A percentile compares a stretch with the other conserved stretches of the same genome.
Conservation (phyloP, 2,888 invertebrate species). For the Panorpa germanica region DNA sequence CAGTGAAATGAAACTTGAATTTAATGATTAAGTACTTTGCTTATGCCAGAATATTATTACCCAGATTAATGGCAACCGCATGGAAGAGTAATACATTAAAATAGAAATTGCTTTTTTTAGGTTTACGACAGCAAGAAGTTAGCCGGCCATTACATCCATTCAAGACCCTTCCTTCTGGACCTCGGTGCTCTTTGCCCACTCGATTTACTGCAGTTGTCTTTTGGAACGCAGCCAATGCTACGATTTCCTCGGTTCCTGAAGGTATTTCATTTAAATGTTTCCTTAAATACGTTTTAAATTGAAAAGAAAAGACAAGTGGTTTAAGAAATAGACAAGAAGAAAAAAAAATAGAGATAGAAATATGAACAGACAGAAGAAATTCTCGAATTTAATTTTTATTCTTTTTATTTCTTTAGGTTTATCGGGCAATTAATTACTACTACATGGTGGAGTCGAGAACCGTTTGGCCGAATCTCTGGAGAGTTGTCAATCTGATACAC, state of each 20-base stretch:
- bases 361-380: too few relatives aligned
- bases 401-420: conserved; percentile 40
- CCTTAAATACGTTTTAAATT: conserved; percentile 7
- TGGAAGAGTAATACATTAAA: too few relatives aligned
- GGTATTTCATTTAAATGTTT: conserved; percentile 24
- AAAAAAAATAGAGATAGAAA: too few relatives aligned
- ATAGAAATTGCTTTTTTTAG: too few relatives aligned
- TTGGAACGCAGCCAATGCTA: conserved; percentile 69
- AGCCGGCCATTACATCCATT: conserved; percentile 72
- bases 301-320: not conserved
- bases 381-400: conserved; percentile 6
- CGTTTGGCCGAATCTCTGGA: conserved; percentile 90
- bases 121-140: conserved; percentile 82
- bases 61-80: too few relatives aligned
- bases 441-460: conserved; percentile 93
- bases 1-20: too few relatives aligned
- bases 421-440: conserved; percentile 81
- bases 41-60: too few relatives aligned
- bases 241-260: conserved; percentile 79
- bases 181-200: conserved; percentile 65
- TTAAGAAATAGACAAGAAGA: too few relatives aligned
- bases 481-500: conserved; percentile 87
- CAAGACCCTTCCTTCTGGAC: conserved; percentile 71
- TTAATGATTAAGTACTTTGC: too few relatives aligned
- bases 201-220: conserved; percentile 68